A percentile compares a stretch with the other conserved stretches of the same genome.
Evolutionary conservation across 2,113 vertebrate species (phyloP).

Genomic region (Sminthopsis crassicaudata): DNA sequence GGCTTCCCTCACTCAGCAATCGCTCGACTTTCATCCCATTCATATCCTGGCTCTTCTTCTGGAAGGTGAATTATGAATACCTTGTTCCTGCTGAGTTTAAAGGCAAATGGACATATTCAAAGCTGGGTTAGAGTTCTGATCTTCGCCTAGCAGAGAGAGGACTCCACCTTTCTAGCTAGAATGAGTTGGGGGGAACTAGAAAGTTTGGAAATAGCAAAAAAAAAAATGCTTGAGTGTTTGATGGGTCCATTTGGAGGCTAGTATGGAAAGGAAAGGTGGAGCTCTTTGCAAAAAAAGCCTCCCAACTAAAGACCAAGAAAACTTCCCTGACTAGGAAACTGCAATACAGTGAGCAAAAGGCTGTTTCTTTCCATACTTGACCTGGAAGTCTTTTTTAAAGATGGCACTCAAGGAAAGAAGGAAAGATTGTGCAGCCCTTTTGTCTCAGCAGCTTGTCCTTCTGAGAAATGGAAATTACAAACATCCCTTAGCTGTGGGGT

Average conservation of each 20-base stretch:
- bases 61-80: background rate
- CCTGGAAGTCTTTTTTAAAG: background rate
- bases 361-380: background rate
- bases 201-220: background rate
- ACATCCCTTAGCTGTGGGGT: background rate
- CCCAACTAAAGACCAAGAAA: background rate
- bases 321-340: background rate
- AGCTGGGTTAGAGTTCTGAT: background rate
- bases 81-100: background rate
- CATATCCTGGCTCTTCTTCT: background rate
- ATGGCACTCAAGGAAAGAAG: background rate
- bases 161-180: background rate
- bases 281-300: slow-evolving; percentile 45
- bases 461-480: background rate
- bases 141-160: background rate
- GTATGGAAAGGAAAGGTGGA: background rate
- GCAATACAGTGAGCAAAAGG: background rate
- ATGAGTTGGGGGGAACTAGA: background rate
- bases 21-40: background rate
- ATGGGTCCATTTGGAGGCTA: background rate
- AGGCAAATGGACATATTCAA: background rate
- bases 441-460: background rate
- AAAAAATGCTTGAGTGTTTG: background rate
- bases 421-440: background rate
- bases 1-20: slow-evolving; percentile 40